Conservation (phyloP, 2,797 vertebrate genomes). For the Lepilemur septentrionalis region DNA sequence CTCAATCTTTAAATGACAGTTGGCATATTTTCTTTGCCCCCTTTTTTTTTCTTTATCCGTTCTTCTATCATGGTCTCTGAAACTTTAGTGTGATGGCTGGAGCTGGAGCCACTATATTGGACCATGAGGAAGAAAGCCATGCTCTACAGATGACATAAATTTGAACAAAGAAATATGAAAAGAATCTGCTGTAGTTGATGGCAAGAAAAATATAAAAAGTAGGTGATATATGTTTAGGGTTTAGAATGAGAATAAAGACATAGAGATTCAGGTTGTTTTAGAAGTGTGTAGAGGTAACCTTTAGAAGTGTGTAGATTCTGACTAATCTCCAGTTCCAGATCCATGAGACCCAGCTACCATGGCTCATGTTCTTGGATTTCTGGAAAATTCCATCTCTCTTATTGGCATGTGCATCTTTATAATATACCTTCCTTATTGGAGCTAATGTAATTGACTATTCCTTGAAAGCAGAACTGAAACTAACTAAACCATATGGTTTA, state of each 20-base stretch:
- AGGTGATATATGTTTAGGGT: neutral
- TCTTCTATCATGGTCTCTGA: neutral
- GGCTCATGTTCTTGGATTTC: neutral
- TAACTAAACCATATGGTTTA: neutral
- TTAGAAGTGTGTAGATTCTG: too few relatives aligned
- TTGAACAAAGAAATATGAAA: constrained; percentile 31
- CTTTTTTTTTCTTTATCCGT: neutral
- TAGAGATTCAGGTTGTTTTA: neutral
- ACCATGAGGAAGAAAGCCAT: neutral
- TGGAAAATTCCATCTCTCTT: neutral
- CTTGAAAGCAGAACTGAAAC: neutral
- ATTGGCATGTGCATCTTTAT: neutral
- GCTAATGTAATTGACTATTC: neutral
- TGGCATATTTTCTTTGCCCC: neutral
- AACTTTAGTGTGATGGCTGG: neutral
- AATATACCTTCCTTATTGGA: neutral
- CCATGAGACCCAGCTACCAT: neutral
- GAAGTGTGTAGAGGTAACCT: neutral
- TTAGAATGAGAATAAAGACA: constrained; percentile 35
- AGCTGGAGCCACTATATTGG: neutral
- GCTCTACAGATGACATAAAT: neutral
- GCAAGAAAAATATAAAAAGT: neutral
- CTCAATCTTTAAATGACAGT: neutral
- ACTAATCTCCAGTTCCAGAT: constrained; percentile 30
- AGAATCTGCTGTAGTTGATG: neutral